Evolutionary conservation across 2,113 vertebrate species (phyloP), one percentile per base, ranked within the genome.

Genomic region (Sclerurus mexicanus): DNA sequence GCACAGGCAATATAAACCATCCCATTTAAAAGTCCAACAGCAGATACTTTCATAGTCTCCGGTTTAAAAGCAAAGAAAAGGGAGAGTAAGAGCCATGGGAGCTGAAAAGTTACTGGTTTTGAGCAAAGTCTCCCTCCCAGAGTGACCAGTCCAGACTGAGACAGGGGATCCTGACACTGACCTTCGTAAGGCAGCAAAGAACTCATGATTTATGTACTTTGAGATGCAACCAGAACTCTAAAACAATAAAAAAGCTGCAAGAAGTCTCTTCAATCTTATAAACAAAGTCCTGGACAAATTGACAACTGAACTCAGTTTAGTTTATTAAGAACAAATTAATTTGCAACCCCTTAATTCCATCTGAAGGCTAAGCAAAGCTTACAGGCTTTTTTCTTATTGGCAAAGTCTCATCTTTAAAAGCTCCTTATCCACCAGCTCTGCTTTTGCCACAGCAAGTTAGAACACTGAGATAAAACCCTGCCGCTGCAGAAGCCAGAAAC

Each of bases 291-390:
- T 47, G 42, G 40, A 30, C 37, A 52, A 72, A 46, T 11, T 10
- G 37, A 19, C 44, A 52, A 64, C 66, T 31, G 12, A 24, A 74
- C 14, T 37, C 37, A 30, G 22, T 37, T 83, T 8, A 13, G 14
- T 67, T 94, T 39, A 56, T 67, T 78, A 91, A 60, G 24, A 82
- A 59, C 39, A 68, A 90, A 88, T 75, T 79, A 50, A 93, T 79
- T 82, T 78, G 55, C 49, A 89, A 73, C 16, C 66, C 69, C 53
- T 77, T 62, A 76, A 87, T 66, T 93, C 79, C 74, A 87, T 15
- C 0, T n/a, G 75, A 60, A 85, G 66, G 75, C 44, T 53, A 82
- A 88, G 82, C 66, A 76, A 90, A 66, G 66, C 77, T 94, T 40
- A 59, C 33, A 59, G 71, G 71, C 31, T 68, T 22, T 60, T 60